Conservation (phyloP, 2,888 invertebrate genomes). For the Pemphredon lugubris region DNA sequence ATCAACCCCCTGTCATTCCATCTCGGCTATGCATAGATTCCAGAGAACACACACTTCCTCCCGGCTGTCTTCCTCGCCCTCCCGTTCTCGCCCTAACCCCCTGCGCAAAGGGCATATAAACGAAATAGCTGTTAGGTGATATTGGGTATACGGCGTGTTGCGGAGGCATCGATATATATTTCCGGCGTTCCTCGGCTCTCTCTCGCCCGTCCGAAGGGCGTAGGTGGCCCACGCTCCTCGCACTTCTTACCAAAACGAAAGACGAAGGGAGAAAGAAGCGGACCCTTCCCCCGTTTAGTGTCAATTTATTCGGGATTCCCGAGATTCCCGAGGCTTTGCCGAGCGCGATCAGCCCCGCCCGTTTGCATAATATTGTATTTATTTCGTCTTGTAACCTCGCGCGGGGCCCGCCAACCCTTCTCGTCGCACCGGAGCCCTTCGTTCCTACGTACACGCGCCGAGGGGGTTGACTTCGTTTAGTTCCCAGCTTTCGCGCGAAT, state of each 20-base stretch:
- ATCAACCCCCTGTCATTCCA: slow-evolving; percentile 53
- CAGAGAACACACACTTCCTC: slow-evolving; percentile 51
- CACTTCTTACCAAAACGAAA: slow-evolving; percentile 45
- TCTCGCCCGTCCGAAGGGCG: slow-evolving; percentile 38
- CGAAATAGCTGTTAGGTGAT: slow-evolving; percentile 79
- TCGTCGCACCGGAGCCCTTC: slow-evolving; percentile 23
- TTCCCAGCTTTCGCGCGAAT: slow-evolving; percentile 63
- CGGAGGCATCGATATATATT: slow-evolving; percentile 71
- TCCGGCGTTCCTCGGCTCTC: slow-evolving; percentile 47
- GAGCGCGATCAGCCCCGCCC: slow-evolving; percentile 78
- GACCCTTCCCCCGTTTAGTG: slow-evolving; percentile 79
- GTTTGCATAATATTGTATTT: slow-evolving; percentile 82
- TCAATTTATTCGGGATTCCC: slow-evolving; percentile 82
- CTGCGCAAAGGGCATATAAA: slow-evolving; percentile 68
- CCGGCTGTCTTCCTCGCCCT: slow-evolving; percentile 23
- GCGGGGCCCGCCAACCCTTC: slow-evolving; percentile 51
- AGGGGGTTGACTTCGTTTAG: slow-evolving; percentile 59
- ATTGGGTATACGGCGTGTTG: slow-evolving; percentile 76
- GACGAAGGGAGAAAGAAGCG: slow-evolving; percentile 27
- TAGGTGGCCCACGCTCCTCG: slow-evolving; percentile 36
- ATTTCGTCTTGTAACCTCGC: slow-evolving; percentile 79
- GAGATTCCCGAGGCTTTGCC: slow-evolving; percentile 80
- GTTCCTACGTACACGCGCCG: slow-evolving; percentile 27
- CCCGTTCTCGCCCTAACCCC: slow-evolving; percentile 38
- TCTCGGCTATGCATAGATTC: slow-evolving; percentile 72